Conservation (phyloP, 2,797 vertebrate genomes). For the Halcyon leucocephala region DNA sequence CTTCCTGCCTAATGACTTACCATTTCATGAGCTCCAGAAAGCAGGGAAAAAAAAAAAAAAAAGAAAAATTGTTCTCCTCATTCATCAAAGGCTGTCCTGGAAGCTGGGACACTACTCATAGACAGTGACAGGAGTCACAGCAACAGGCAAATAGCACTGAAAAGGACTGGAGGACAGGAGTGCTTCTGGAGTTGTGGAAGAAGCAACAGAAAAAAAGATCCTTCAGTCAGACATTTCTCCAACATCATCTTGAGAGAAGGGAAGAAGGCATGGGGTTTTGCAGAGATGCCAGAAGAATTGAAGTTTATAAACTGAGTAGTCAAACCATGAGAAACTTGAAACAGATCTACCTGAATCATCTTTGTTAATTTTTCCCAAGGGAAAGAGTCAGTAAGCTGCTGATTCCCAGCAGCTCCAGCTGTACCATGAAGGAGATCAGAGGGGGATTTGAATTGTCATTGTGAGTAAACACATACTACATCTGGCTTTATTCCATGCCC, state of each 20-base stretch:
- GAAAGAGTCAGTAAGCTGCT: neutral
- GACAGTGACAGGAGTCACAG: neutral
- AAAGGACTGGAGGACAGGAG: neutral
- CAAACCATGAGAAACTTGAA: neutral
- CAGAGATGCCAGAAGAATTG: neutral
- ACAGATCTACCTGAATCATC: neutral
- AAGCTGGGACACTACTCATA: neutral
- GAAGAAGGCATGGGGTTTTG: neutral
- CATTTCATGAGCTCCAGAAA: neutral
- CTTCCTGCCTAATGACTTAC: neutral
- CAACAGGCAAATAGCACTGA: neutral
- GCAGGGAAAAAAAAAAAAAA: neutral
- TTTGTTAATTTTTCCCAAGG: neutral
- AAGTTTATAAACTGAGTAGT: neutral
- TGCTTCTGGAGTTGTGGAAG: neutral
- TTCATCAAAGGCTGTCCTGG: neutral
- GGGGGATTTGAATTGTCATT: neutral
- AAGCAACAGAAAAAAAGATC: neutral
- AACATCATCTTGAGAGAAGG: neutral
- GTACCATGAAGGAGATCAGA: neutral
- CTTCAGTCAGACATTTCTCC: neutral
- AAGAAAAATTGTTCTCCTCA: neutral
- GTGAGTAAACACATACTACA: neutral
- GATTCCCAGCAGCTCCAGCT: neutral
- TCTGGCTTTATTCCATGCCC: neutral